Evolutionary conservation across 2,888 invertebrate genomes (phyloP), one percentile per base, ranked within the genome.

Genomic region (Drosophila nr. medialis): DNA sequence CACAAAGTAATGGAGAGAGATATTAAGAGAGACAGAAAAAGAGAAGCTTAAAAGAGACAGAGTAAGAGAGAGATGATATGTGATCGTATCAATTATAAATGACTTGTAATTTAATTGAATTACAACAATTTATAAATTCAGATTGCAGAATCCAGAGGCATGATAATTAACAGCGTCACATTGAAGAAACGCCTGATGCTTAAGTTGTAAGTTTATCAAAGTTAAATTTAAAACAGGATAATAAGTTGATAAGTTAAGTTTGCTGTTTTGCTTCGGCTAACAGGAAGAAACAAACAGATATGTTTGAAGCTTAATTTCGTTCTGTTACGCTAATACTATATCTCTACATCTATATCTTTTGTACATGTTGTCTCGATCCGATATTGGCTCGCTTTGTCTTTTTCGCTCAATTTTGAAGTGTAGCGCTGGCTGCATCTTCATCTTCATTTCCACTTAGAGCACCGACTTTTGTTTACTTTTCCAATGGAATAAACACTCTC

Each of bases 401-500:
- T 55, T 42, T 13, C 8, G 1, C 36, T 56, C 24, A 30, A 34
- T 48, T 38, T 45, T 66, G 10, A 63, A 62, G 58, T 53, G 36
- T 29, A 45, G n/a, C 15, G 51, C n/a, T 62, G 50, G 42, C 2
- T 38, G 29, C 29, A 27, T 38, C 1, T n/a, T 36, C 27, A 18
- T 24, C 21, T 51, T 49, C 24, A 48, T 48, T 48, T 15, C 8
- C 15, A 8, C 48, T 48, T 45, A 8, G 7, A 27, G 27, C 18
- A 27, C 8, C 36, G 36, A 21, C 36, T 63, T 34, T 53, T 67
- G 72, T 72, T 74, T 74, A 64, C 65, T 71, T 71, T 55, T 50
- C 30, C 48, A 65, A 72, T 65, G 65, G 65, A 71, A 70, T 70
- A 70, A 70, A 64, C 70, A 63, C 32, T 55, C 29, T 30, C 3